phyloP scores from a whole-genome alignment of 2,113 vertebrate species.

The Xenotilapia flavipinnis region DNA sequence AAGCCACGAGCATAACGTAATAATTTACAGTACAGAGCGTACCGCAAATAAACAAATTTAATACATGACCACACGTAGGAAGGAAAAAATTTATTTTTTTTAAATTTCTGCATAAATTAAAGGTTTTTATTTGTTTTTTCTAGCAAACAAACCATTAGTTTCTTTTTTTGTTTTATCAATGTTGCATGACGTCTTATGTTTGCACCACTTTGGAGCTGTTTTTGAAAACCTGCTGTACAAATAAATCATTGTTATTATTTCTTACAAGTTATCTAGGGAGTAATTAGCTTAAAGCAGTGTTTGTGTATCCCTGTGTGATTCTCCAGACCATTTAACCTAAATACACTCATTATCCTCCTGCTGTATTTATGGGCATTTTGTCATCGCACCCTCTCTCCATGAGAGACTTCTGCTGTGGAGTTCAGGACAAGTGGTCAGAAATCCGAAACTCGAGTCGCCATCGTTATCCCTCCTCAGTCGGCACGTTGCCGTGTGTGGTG shows the following conservation, averaged over 20 bases:
- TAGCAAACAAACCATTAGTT: not conserved
- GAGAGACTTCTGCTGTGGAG: constrained; percentile 7
- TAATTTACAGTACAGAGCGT: not conserved
- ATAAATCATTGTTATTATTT: constrained; percentile 38
- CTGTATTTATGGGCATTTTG: constrained; percentile 50
- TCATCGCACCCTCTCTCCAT: constrained; percentile 49
- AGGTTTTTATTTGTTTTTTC: not conserved
- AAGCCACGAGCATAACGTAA: not conserved
- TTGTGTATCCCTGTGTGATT: constrained; percentile 27
- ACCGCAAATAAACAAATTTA: constrained; percentile 1
- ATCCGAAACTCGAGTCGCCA: constrained; percentile 31
- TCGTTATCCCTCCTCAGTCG: constrained; percentile 30
- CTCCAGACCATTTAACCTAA: constrained; percentile 37
- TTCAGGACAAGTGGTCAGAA: constrained; percentile 38
- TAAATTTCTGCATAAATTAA: accelerated
- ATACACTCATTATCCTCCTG: constrained; percentile 41
- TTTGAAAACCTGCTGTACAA: constrained; percentile 29
- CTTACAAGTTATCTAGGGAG: constrained; percentile 23
- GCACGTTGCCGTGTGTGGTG: constrained; percentile 34
- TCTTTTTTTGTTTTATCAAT: not conserved
- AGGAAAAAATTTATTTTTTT: not conserved
- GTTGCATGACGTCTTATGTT: not conserved
- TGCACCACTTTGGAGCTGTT: not conserved
- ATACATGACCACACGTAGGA: not conserved
- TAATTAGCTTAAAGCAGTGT: constrained; percentile 44